Evolutionary conservation across 2,797 vertebrate genomes (phyloP).

Genomic region (Urophycis tenuis): DNA sequence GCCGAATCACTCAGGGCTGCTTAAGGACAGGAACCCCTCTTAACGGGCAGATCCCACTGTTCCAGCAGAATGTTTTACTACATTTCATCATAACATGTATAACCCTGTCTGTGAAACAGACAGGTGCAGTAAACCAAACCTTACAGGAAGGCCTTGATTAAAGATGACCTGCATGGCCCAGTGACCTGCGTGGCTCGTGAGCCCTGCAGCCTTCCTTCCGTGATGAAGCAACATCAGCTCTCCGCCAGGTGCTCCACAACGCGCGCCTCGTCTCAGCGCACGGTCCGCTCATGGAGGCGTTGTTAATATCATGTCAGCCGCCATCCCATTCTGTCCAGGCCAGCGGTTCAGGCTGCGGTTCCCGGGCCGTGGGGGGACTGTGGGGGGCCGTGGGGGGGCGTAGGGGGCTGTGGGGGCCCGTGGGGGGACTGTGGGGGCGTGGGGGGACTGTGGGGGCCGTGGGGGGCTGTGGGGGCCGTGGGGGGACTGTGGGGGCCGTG

Average conservation of each 20-base stretch:
- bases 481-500: conserved; percentile 4
- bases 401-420: conserved; percentile 8
- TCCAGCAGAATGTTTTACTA: neutral
- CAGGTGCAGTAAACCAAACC: neutral
- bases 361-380: conserved; percentile 22
- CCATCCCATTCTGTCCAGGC: conserved; percentile 58
- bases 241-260: conserved; percentile 37
- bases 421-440: conserved; percentile 11
- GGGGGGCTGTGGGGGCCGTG: conserved; percentile 33
- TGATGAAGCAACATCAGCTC: conserved; percentile 31
- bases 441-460: neutral
- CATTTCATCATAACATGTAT: neutral
- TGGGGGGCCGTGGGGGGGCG: neutral
- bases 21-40: neutral
- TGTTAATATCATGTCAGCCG: conserved; percentile 57
- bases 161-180: too few species aligned
- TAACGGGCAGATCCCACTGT: neutral
- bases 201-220: neutral
- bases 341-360: conserved; percentile 47
- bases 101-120: neutral
- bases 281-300: conserved; percentile 44
- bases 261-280: conserved; percentile 37
- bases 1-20: neutral
- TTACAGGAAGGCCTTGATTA: neutral
- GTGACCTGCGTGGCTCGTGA: too few species aligned